Evolutionary conservation across 2,113 vertebrate species (phyloP).

Genomic region (Mungos mungo): DNA sequence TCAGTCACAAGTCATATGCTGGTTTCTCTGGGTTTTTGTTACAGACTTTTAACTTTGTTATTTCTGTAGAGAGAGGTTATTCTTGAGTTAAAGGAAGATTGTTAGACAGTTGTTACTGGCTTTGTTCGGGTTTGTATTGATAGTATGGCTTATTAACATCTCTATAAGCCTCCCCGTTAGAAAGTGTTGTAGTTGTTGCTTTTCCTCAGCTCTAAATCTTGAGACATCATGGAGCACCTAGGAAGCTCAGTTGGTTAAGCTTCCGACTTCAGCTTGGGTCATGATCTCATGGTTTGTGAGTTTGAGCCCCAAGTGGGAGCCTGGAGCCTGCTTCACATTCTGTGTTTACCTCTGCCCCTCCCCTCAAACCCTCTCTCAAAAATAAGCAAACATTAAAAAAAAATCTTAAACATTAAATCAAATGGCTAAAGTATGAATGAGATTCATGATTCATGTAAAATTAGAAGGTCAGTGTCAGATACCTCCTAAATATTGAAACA

Average conservation of each 20-base stretch:
- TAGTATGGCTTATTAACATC: neutral
- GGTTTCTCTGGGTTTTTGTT: neutral
- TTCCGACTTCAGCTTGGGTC: too few species aligned
- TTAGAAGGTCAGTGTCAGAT: neutral
- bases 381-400: too few species aligned
- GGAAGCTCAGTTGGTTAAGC: too few species aligned
- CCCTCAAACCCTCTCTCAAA: too few species aligned
- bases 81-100: slow-evolving; percentile 28
- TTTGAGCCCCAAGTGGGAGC: too few species aligned
- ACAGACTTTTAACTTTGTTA: neutral
- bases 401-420: slow-evolving; percentile 35
- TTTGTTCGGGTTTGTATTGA: neutral
- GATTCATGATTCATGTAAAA: slow-evolving; percentile 27
- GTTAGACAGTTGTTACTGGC: neutral
- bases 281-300: too few species aligned
- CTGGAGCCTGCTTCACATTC: too few species aligned
- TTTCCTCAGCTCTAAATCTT: slow-evolving; percentile 52
- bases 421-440: neutral
- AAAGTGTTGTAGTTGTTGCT: neutral
- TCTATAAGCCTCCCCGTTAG: neutral
- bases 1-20: neutral
- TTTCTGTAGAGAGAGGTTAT: neutral
- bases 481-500: neutral
- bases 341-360: too few species aligned
- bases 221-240: neutral